Evolutionary conservation across 2,113 vertebrate genomes (phyloP).

Genomic region (Phyllostomus discolor): DNA sequence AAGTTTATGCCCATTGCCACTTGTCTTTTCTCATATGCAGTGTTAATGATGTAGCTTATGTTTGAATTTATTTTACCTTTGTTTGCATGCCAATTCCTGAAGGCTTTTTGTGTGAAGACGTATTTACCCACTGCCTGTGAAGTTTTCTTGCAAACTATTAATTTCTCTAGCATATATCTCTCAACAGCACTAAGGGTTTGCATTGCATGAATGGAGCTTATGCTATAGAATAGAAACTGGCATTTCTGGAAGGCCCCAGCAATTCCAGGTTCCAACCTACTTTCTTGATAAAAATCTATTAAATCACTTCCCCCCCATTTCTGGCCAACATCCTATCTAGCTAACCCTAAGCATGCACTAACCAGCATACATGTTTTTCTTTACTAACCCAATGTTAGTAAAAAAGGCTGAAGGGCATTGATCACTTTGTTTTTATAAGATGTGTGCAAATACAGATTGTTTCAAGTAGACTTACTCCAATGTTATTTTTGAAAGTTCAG

Average conservation of each 20-base stretch:
- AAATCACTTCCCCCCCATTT: not conserved
- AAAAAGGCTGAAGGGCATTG: not conserved
- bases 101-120: not conserved
- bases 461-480: not conserved
- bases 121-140: not conserved
- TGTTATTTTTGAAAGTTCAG: not conserved
- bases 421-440: not conserved
- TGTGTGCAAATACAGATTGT: not conserved
- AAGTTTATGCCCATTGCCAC: not conserved
- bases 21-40: not conserved
- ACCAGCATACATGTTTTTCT: not conserved
- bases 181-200: not conserved
- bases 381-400: not conserved
- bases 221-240: not conserved
- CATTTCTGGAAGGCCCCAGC: not conserved
- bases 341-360: not conserved
- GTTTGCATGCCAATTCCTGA: not conserved
- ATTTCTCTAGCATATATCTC: not conserved
- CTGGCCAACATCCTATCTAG: not conserved
- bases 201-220: not conserved
- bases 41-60: not conserved
- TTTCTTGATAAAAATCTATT: not conserved
- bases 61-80: slow-evolving; percentile 8
- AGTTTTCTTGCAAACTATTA: not conserved
- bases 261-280: not conserved